Percentiles rank a stretch among this genome's conserved stretches.
Conservation (phyloP, 1,140 invertebrate genomes). For the Spodoptera frugiperda region DNA sequence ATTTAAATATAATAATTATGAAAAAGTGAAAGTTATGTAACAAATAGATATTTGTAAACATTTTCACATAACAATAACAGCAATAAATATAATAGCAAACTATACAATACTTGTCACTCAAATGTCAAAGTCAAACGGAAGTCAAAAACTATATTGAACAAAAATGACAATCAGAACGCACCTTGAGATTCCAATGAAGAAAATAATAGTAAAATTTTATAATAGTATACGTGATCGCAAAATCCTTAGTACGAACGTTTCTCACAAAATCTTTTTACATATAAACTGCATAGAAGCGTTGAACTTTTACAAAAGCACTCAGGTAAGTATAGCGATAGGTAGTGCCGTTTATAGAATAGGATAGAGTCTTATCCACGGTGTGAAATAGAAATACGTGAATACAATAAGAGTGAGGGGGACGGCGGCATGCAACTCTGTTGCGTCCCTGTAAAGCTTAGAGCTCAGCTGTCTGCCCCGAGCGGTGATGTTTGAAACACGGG, state of each 20-base stretch:
- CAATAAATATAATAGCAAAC: too few species aligned
- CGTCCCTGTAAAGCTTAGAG: slow-evolving; percentile 78
- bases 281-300: slow-evolving; percentile 80
- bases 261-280: slow-evolving; percentile 77
- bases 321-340: slow-evolving; percentile 82
- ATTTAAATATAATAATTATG: too few species aligned
- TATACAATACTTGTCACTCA: neutral
- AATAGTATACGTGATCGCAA: slow-evolving; percentile 47
- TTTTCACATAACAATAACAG: too few species aligned
- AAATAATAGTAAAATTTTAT: slow-evolving; percentile 53
- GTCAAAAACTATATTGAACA: slow-evolving; percentile 24
- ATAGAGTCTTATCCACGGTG: slow-evolving; percentile 72
- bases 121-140: slow-evolving; percentile 14
- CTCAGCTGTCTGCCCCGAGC: slow-evolving; percentile 83
- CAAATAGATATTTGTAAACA: too few species aligned
- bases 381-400: slow-evolving; percentile 67
- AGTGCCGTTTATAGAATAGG: slow-evolving; percentile 82
- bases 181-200: slow-evolving; percentile 45
- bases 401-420: slow-evolving; percentile 69
- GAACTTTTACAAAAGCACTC: slow-evolving; percentile 85
- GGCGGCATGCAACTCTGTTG: slow-evolving; percentile 74
- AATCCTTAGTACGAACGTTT: slow-evolving; percentile 69
- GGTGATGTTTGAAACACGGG: slow-evolving; percentile 87
- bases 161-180: slow-evolving; percentile 50
- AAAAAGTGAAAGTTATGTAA: too few species aligned